Conservation (phyloP, 2,113 vertebrate genomes). For the Phyllostomus discolor region DNA sequence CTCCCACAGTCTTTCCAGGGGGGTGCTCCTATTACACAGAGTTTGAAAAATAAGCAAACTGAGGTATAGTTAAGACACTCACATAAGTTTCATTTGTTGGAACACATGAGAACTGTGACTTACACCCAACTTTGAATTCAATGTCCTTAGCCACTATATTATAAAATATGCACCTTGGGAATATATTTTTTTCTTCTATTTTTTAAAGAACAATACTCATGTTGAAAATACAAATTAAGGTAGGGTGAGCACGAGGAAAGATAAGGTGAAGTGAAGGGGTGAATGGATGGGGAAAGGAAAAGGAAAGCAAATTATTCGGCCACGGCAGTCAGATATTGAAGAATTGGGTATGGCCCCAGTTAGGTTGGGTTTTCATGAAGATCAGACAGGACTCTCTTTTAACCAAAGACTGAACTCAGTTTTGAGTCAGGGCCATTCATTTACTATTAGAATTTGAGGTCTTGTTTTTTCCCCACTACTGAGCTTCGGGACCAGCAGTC, state of each 20-base stretch:
- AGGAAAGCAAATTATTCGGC: background rate
- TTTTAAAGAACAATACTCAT: background rate
- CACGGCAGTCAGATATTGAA: background rate
- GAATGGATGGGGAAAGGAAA: background rate
- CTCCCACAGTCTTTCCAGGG: background rate
- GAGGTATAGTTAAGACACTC: background rate
- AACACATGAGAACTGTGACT: background rate
- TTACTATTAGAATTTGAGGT: background rate
- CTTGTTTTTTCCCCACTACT: background rate
- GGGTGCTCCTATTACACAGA: background rate
- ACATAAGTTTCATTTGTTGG: background rate
- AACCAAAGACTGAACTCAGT: background rate
- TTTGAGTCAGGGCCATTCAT: background rate
- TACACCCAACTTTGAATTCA: background rate
- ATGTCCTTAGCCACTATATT: background rate
- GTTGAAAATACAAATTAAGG: background rate
- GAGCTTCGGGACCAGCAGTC: background rate
- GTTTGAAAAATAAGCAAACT: background rate
- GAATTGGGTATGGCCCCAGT: background rate
- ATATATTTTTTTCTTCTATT: background rate
- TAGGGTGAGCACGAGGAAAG: background rate
- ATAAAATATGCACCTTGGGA: background rate
- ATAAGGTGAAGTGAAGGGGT: background rate
- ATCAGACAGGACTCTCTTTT: background rate
- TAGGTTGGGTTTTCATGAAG: background rate